Evolutionary conservation across 2,797 vertebrate species (phyloP).

Genomic region (Spinus pinus): DNA sequence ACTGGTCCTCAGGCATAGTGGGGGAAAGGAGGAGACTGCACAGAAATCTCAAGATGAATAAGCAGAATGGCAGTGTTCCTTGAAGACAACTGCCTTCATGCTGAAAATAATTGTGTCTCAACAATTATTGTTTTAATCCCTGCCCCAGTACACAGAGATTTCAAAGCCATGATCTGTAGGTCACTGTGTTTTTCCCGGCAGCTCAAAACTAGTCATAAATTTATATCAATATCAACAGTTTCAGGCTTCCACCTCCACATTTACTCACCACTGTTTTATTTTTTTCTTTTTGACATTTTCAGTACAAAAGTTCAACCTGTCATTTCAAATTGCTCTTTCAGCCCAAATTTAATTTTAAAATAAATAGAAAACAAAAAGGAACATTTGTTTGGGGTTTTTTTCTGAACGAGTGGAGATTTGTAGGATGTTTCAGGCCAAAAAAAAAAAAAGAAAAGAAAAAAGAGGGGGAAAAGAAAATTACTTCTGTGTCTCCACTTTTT

Average conservation of each 20-base stretch:
- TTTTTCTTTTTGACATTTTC: not conserved
- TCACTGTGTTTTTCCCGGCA: not conserved
- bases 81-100: not conserved
- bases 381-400: not conserved
- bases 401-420: not conserved
- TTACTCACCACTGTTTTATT: not conserved
- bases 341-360: not conserved
- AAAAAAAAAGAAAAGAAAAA: not conserved
- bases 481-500: not conserved
- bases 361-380: not conserved
- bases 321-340: not conserved
- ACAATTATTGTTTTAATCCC: not conserved
- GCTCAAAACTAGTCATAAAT: not conserved
- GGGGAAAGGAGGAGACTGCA: not conserved
- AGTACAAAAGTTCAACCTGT: not conserved
- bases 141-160: not conserved
- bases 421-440: not conserved
- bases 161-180: not conserved
- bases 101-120: not conserved
- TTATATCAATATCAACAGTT: not conserved
- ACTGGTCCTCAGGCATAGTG: not conserved
- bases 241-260: not conserved
- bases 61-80: not conserved
- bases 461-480: accelerated
- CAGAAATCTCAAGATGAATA: not conserved